Evolutionary conservation across 2,797 vertebrate species (phyloP).

Genomic region (Etheostoma nigrum): DNA sequence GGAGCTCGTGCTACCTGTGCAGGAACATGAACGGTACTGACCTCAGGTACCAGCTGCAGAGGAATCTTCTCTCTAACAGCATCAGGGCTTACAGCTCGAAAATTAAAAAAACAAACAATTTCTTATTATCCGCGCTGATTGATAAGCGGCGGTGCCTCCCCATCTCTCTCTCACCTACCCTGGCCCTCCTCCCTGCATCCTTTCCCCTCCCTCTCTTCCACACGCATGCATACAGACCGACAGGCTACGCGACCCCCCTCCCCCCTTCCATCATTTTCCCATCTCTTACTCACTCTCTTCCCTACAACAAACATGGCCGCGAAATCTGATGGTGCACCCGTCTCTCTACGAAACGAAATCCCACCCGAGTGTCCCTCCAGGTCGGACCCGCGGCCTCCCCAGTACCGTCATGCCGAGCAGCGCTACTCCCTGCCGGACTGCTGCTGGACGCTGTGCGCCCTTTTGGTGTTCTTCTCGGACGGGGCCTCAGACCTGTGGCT

Average conservation of each 20-base stretch:
- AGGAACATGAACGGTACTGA: neutral
- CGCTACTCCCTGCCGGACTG: constrained; percentile 90
- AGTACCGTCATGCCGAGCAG: constrained; percentile 71
- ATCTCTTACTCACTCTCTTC: constrained; percentile 81
- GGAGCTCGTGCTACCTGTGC: constrained; percentile 10
- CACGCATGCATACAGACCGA: constrained; percentile 63
- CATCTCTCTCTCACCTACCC: constrained; percentile 48
- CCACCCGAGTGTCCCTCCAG: constrained; percentile 73
- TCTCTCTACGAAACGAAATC: constrained; percentile 76
- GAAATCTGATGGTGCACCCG: constrained; percentile 85
- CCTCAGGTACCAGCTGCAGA: constrained; percentile 2
- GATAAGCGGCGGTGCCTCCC: constrained; percentile 46
- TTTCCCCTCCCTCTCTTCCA: constrained; percentile 52
- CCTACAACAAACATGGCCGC: constrained; percentile 89
- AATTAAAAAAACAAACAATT: constrained; percentile 14
- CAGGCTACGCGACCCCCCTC: constrained; percentile 73
- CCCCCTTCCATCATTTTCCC: constrained; percentile 77
- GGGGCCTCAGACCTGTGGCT: constrained; percentile 99
- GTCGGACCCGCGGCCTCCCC: constrained; percentile 71
- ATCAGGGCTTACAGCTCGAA: neutral
- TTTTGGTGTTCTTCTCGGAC: constrained; percentile 97
- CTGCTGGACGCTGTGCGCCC: constrained; percentile 93
- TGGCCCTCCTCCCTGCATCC: constrained; percentile 54
- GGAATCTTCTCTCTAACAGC: neutral
- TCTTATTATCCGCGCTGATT: constrained; percentile 31